These are phyloP conservation scores for Apostichopus parvimensis DNA, from an alignment of 35 echinoderm and acorn worm genomes.

Conservation along the genomic window DNA sequence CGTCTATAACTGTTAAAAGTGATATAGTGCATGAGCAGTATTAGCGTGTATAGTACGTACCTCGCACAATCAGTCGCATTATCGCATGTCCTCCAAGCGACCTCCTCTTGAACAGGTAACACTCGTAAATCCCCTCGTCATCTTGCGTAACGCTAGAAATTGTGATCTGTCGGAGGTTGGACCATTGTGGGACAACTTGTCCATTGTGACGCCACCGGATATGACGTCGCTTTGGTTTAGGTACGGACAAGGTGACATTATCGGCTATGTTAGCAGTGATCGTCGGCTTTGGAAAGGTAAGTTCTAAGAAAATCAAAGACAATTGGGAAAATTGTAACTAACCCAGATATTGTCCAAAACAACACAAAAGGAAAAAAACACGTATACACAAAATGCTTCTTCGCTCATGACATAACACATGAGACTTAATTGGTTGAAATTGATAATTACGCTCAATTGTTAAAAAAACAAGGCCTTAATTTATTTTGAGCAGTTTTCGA, in stretches of 20 bases:
- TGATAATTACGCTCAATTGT: no score
- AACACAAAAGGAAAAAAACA: no score
- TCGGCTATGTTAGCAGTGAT: not conserved
- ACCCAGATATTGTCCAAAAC: no score
- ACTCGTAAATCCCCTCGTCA: not conserved
- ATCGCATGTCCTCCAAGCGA: not conserved
- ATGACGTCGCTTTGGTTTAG: not conserved
- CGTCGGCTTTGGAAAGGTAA: not conserved
- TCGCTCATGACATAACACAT: no score
- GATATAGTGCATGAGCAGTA: no score
- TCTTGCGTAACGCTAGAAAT: not conserved
- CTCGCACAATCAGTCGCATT: constrained; percentile 22
- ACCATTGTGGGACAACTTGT: not conserved
- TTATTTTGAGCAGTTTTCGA: no score
- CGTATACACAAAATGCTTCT: no score
- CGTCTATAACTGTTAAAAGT: no score
- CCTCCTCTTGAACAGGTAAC: not conserved
- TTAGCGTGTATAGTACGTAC: not conserved
- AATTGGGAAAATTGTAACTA: no score
- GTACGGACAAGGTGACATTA: not conserved
- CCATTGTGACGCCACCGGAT: constrained; percentile 22
- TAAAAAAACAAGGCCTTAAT: no score
- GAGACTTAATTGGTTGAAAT: no score
- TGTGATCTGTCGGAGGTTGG: not conserved
- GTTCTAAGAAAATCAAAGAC: not conserved